phyloP scores from a whole-genome alignment of 2,888 invertebrate species.

The Rhodophaea formosa region DNA sequence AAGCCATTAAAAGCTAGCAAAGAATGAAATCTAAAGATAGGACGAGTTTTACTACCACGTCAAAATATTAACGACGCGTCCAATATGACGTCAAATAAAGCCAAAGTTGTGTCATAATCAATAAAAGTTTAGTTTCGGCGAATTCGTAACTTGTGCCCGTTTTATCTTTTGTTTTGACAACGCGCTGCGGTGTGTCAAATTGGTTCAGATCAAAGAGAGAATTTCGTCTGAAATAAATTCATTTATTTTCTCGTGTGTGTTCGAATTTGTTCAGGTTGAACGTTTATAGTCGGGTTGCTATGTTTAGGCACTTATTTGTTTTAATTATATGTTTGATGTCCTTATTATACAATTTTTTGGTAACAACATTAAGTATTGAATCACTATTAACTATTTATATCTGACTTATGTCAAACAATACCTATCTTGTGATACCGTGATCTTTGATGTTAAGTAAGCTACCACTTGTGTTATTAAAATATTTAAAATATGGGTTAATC shows the following conservation, averaged over 20 bases:
- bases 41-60: background rate
- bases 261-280: background rate
- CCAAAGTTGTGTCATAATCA: background rate
- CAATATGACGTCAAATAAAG: background rate
- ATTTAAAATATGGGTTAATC: too few species aligned
- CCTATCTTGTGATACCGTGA: too few species aligned
- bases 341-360: background rate
- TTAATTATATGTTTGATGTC: background rate
- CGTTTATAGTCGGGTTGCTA: background rate
- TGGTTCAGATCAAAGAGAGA: background rate
- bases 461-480: too few species aligned
- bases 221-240: background rate
- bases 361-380: background rate
- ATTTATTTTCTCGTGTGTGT: background rate
- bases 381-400: too few species aligned
- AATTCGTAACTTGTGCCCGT: background rate
- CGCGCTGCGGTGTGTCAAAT: background rate
- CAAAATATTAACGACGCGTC: background rate
- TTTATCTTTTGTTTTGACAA: constrained; percentile 2
- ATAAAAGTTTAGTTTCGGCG: constrained; percentile 1
- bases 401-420: too few species aligned
- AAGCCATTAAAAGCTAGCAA: background rate
- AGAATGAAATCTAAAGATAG: background rate
- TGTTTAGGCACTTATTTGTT: background rate
- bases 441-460: too few species aligned